Evolutionary conservation across 2,888 invertebrate genomes (phyloP).

Genomic region (Sepiola atlantica): DNA sequence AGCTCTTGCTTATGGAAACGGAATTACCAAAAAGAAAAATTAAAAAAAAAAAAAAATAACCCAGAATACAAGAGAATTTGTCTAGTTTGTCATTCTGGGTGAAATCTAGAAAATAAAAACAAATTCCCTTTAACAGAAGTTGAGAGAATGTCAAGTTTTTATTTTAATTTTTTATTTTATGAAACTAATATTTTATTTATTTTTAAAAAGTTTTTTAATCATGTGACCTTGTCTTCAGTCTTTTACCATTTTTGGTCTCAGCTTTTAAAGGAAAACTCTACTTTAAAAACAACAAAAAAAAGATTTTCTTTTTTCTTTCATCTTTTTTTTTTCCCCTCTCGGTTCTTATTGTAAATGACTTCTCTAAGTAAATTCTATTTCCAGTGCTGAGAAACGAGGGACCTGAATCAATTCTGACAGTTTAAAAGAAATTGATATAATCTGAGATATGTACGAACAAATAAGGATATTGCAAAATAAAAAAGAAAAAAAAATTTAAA

Average conservation of each 20-base stretch:
- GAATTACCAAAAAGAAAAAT: neutral
- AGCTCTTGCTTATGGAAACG: constrained; percentile 13
- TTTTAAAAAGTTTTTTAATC: neutral
- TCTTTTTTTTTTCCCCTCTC: neutral
- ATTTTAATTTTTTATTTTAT: neutral
- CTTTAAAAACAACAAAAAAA: neutral
- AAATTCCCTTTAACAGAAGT: neutral
- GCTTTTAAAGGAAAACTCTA: neutral
- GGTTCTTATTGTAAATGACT: neutral
- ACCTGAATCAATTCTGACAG: neutral
- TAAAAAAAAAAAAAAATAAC: too few species aligned
- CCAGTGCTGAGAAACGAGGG: constrained; percentile 4
- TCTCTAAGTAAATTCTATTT: neutral
- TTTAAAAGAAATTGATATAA: neutral
- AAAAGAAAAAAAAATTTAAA: too few species aligned
- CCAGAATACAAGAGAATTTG: neutral
- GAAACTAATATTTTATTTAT: neutral
- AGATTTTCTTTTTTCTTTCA: neutral
- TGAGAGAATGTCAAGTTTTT: neutral
- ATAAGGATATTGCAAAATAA: neutral
- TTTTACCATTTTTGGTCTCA: neutral
- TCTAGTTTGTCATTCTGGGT: neutral
- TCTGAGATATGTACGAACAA: neutral
- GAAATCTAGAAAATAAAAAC: neutral
- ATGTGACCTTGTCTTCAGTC: neutral